These are phyloP conservation scores for Drosophila serrata DNA, from an alignment of 1,140 invertebrate genomes.

Conservation along the genomic window DNA sequence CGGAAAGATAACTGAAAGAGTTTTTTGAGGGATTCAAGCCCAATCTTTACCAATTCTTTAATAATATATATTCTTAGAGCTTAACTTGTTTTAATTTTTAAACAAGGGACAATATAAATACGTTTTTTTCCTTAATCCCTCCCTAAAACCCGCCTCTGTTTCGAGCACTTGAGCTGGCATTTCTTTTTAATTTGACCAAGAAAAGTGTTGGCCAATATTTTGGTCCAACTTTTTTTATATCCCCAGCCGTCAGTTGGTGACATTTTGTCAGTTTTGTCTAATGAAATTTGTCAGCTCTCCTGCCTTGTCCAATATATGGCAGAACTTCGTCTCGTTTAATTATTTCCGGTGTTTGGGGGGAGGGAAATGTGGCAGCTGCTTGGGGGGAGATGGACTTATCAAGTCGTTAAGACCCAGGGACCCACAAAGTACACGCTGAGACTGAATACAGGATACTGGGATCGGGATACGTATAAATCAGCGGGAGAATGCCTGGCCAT, in stretches of 20 bases:
- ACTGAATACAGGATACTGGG: not conserved
- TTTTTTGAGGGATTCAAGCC: not conserved
- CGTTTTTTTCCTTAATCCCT: not conserved
- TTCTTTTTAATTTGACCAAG: conserved; percentile 61
- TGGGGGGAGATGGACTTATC: conserved; percentile 57
- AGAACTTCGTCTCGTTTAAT: conserved; percentile 67
- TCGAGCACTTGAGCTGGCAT: conserved; percentile 26
- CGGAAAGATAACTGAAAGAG: not conserved
- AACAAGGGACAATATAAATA: not conserved
- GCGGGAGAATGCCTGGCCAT: conserved; percentile 29
- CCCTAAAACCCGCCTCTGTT: too few species aligned
- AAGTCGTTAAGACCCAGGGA: conserved; percentile 53
- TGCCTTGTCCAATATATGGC: conserved; percentile 51
- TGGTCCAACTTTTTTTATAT: conserved; percentile 71
- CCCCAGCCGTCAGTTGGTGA: conserved; percentile 51
- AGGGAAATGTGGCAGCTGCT: conserved; percentile 33
- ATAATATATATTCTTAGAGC: not conserved
- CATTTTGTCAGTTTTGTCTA: conserved; percentile 52
- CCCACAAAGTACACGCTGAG: conserved; percentile 57
- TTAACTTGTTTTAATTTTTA: not conserved
- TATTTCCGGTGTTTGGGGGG: conserved; percentile 51
- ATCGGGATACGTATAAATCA: conserved; percentile 53
- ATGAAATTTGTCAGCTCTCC: conserved; percentile 72
- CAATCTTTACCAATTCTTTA: too few species aligned
- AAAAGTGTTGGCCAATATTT: conserved; percentile 71